Evolutionary conservation across 1,140 invertebrate species (phyloP), one percentile per base, ranked within the genome.

Genomic region (Episyrphus balteatus): DNA sequence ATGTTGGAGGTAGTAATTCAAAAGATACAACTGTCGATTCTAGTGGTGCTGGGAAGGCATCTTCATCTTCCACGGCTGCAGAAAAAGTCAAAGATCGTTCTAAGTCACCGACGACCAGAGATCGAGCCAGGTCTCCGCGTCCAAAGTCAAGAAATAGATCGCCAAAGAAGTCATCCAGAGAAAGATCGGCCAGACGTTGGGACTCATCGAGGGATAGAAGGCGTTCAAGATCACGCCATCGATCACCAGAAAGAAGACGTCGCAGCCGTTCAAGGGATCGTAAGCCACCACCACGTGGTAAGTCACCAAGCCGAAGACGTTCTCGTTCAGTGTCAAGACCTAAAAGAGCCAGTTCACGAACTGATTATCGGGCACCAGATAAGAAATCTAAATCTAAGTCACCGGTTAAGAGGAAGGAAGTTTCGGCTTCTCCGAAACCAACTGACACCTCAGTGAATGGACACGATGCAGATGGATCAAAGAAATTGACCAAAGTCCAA

Each of bases 251-350:
- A 11, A 19, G 48, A 10, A 37, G 41, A 33, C 17, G 46, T 40
- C 42, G 46, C n/a, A 52, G 46, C 19, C 47, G 58, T 46, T 48
- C 48, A 15, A 50, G 42, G 14, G 48, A 50, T 42, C 48, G 48
- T n/a, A 50, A 36, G 43, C 26, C 51, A 52, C 21, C 54, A 59
- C 10, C 54, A 26, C 21, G 21, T 26, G 61, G 2, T 18, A 40
- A 53, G 37, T 46, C 21, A 44, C 31, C 14, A 21, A 40, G 38
- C 19, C 33, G 42, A 7, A 42, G 44, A 14, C 49, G 55, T 12
- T 62, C 62, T 18, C 59, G 55, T 33, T 65, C 57, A 10, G 59
- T 57, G 41, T 59, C 57, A 11, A 41, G 32, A 44, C 54, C 31
- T 15, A 51, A 48, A 48, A 46, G 30, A 36, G 42, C 45, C 30